Evolutionary conservation across 1,140 invertebrate genomes (phyloP).

Genomic region (Himalopsyche phryganea): DNA sequence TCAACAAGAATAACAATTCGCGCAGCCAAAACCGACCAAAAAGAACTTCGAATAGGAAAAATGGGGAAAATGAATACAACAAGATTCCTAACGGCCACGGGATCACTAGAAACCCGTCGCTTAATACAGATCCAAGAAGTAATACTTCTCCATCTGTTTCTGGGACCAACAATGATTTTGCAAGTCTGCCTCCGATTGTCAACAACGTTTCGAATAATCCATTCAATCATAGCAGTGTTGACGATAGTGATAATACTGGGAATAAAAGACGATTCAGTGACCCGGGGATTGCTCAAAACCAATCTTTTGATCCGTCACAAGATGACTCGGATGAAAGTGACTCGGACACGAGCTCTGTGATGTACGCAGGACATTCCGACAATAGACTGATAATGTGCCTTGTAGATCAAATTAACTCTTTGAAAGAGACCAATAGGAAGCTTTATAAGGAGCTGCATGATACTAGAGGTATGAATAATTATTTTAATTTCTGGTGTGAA

Average conservation of each 20-base stretch:
- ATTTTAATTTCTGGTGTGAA: too few species aligned
- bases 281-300: slow-evolving; percentile 46
- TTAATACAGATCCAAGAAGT: background rate
- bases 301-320: slow-evolving; percentile 41
- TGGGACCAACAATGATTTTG: slow-evolving; percentile 20
- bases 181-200: slow-evolving; percentile 24
- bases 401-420: slow-evolving; percentile 47
- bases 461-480: slow-evolving; percentile 46
- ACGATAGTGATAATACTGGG: slow-evolving; percentile 16
- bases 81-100: slow-evolving; percentile 8
- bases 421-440: slow-evolving; percentile 49
- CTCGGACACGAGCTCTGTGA: slow-evolving; percentile 42
- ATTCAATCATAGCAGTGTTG: background rate
- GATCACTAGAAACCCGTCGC: background rate
- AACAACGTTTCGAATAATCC: slow-evolving; percentile 4
- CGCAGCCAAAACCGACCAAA: too few species aligned
- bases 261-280: slow-evolving; percentile 46
- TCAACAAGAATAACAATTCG: slow-evolving; percentile 1
- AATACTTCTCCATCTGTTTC: slow-evolving; percentile 8
- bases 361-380: slow-evolving; percentile 45
- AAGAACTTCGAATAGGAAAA: too few species aligned
- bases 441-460: slow-evolving; percentile 49
- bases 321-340: slow-evolving; percentile 40
- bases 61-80: slow-evolving; percentile 14
- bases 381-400: slow-evolving; percentile 46